A percentile compares a stretch with the other conserved stretches of the same genome.
Evolutionary conservation across 2,113 vertebrate genomes (phyloP).

Genomic region (Brevimyrus niger): DNA sequence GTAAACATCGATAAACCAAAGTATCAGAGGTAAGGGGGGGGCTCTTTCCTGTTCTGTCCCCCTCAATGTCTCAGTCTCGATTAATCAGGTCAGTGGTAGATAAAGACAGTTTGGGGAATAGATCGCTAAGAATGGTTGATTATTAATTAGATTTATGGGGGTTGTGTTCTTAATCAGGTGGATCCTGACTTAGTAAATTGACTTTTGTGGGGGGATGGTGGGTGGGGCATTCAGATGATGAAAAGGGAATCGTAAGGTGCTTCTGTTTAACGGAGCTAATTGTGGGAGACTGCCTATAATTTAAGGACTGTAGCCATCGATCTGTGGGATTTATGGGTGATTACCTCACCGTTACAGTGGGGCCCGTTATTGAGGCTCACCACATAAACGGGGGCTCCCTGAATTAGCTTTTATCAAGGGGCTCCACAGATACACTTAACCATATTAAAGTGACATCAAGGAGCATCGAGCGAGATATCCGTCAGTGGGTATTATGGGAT

Average conservation of each 20-base stretch:
- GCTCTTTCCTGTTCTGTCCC: background rate
- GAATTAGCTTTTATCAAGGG: slow-evolving; percentile 54
- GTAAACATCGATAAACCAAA: background rate
- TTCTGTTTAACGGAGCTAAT: slow-evolving; percentile 41
- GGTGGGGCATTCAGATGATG: background rate
- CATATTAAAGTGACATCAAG: slow-evolving; percentile 36
- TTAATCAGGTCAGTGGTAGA: slow-evolving; percentile 2
- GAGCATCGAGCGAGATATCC: slow-evolving; percentile 28
- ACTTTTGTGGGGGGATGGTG: background rate
- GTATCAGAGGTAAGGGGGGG: background rate
- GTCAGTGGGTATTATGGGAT: slow-evolving; percentile 22
- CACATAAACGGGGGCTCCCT: slow-evolving; percentile 44
- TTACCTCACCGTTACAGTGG: slow-evolving; percentile 68
- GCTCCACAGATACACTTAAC: slow-evolving; percentile 38
- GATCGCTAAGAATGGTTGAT: background rate
- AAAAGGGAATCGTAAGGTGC: background rate
- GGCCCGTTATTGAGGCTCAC: slow-evolving; percentile 28
- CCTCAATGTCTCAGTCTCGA: background rate
- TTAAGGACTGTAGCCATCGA: slow-evolving; percentile 57
- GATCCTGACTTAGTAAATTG: background rate
- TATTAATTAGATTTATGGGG: background rate
- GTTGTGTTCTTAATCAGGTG: background rate
- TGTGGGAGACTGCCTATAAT: slow-evolving; percentile 56
- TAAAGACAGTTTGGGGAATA: background rate
- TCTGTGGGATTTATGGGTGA: slow-evolving; percentile 62